Conservation (phyloP, 1,140 invertebrate species). For the Teleopsis dalmanni region DNA sequence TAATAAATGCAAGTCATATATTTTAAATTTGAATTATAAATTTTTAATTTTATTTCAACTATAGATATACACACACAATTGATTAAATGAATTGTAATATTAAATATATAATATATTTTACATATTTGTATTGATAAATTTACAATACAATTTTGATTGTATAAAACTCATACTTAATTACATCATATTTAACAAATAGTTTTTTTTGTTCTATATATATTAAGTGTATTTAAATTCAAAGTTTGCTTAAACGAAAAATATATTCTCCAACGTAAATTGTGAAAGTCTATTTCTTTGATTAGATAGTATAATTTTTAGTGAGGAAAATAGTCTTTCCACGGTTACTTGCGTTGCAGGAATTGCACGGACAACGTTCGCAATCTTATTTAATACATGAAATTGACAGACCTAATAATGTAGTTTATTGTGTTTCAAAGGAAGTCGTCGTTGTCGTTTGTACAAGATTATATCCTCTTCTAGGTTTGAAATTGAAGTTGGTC, state of each 20-base stretch:
- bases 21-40: too few species aligned
- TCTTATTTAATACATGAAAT: not conserved
- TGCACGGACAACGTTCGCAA: not conserved
- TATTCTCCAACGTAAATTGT: too few species aligned
- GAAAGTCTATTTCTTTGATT: too few species aligned
- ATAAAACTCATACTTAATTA: too few species aligned
- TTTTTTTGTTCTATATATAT: too few species aligned
- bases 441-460: not conserved
- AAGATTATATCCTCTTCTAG: conserved; percentile 1
- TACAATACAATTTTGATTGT: not conserved
- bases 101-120: not conserved
- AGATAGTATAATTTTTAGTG: too few species aligned
- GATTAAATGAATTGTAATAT: not conserved
- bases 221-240: too few species aligned
- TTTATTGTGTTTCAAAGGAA: not conserved
- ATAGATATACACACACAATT: too few species aligned
- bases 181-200: too few species aligned
- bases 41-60: too few species aligned
- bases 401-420: conserved; percentile 4
- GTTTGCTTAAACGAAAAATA: too few species aligned
- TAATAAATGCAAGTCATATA: too few species aligned
- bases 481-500: not conserved
- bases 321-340: not conserved
- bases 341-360: not conserved
- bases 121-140: not conserved